Percentiles rank a stretch among this genome's conserved stretches.
Conservation (phyloP, 2,888 invertebrate genomes). For the Leptinotarsa tumamoca region DNA sequence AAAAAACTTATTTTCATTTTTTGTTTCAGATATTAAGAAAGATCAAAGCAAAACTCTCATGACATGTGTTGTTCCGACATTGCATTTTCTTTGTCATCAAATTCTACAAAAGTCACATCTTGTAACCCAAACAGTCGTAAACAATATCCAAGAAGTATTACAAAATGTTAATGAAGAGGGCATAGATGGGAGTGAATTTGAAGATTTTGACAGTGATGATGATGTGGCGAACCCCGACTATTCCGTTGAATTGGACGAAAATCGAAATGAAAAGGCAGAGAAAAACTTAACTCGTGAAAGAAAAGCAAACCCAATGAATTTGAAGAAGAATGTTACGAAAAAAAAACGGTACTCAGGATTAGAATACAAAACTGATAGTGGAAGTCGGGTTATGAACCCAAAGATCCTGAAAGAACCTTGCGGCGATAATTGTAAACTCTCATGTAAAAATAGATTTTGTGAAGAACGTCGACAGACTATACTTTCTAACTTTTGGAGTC, state of each 20-base stretch:
- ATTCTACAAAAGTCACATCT: conserved; percentile 26
- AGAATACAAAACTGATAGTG: conserved; percentile 22
- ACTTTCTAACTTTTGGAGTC: conserved; percentile 29
- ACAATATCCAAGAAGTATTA: conserved; percentile 15
- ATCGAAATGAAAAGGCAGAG: conserved; percentile 22
- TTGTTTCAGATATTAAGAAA: conserved; percentile 20
- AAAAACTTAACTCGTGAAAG: conserved; percentile 30
- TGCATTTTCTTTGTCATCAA: conserved; percentile 16
- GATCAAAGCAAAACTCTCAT: conserved; percentile 20
- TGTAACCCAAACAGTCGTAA: conserved; percentile 16
- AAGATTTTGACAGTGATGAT: conserved; percentile 37
- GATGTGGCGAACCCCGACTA: conserved; percentile 34
- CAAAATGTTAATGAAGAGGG: conserved; percentile 19
- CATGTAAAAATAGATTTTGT: conserved; percentile 21
- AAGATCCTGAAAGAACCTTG: conserved; percentile 28
- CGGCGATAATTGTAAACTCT: conserved; percentile 21
- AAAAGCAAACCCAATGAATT: conserved; percentile 32
- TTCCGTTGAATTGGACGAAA: conserved; percentile 20
- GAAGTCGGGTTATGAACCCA: conserved; percentile 19
- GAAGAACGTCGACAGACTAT: conserved; percentile 27
- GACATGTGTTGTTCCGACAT: conserved; percentile 26
- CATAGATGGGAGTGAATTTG: conserved; percentile 27
- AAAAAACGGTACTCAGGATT: conserved; percentile 27
- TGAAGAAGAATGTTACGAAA: conserved; percentile 32
- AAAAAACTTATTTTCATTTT: conserved; percentile 21